phyloP scores from a whole-genome alignment of 1,140 invertebrate species.

The Aleiodes sp. region DNA sequence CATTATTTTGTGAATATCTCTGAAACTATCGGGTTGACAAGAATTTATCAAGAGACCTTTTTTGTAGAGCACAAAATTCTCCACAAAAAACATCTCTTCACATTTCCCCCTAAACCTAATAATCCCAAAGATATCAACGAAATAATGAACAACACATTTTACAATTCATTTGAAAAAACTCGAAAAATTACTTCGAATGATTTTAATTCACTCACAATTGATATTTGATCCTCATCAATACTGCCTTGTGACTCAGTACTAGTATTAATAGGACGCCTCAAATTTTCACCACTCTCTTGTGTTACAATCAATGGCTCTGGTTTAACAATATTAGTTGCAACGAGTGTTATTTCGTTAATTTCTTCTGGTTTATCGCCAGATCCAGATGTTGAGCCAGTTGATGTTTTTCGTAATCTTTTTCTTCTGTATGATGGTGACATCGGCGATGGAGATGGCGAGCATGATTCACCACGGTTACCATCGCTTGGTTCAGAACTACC shows the following conservation, averaged over 20 bases:
- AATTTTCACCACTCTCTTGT: constrained; percentile 52
- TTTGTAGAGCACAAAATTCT: too few relatives aligned
- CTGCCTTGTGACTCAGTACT: constrained; percentile 65
- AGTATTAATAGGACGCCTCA: constrained; percentile 54
- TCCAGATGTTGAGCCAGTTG: constrained; percentile 72
- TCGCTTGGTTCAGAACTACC: constrained; percentile 55
- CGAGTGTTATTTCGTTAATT: constrained; percentile 64
- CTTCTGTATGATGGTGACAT: constrained; percentile 62
- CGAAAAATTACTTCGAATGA: too few relatives aligned
- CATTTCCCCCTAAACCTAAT: too few relatives aligned
- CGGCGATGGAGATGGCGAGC: constrained; percentile 59
- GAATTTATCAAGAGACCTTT: too few relatives aligned
- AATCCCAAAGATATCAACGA: too few relatives aligned
- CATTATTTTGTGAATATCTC: too few relatives aligned
- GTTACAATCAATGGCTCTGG: constrained; percentile 60
- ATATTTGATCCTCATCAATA: constrained; percentile 65
- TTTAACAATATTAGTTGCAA: constrained; percentile 66
- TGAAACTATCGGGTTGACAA: too few relatives aligned
- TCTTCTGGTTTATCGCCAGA: constrained; percentile 70
- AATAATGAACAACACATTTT: not conserved
- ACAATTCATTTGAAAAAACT: not conserved
- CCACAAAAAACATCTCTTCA: too few relatives aligned
- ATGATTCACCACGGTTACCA: constrained; percentile 57
- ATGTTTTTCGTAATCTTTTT: constrained; percentile 77
- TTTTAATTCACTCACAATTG: constrained; percentile 51